Evolutionary conservation across 1,140 invertebrate genomes (phyloP), one percentile per base, ranked within the genome.

Genomic region (Saccostrea echinata): DNA sequence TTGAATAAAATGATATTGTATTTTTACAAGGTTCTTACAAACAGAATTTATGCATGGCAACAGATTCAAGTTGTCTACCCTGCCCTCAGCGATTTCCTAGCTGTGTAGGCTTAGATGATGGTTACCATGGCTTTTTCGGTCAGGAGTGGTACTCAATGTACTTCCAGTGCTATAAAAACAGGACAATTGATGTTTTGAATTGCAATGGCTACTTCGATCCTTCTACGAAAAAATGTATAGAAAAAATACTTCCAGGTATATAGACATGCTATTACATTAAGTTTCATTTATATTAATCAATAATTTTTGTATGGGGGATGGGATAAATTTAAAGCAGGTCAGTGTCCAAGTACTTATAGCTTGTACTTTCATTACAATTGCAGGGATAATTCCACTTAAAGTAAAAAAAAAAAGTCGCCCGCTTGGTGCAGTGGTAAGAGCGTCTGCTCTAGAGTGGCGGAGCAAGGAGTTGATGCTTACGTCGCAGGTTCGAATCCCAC

Each of bases 81-180:
- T 91, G 90, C 52, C 51, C 86, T 27, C 82, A 87, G 4, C 83
- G 89, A 51, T 51, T 89, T 8, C 90, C 91, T 3, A 91, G 90
- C 86, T 91, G 90, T 86, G 80, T 90, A 13, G 90, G 87, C 21
- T 76, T 91, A 35, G 84, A 88, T 11, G 86, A 92, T 84, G 91
- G 90, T 30, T 51, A 87, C 84, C 86, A 92, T 35, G 87, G 89
- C 11, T 81, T 90, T 12, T 53, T 35, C 13, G 86, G 87, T 16
- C 64, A 76, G 1, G 82, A 76, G 21, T 92, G 88, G 89, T 82
- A 87, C 24, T 52, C 85, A 13, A 64, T 84, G n/a, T 91, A 91
- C 57, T 51, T 90, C 18, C 82, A 88, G 64, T 91, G 91, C 82
- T 82, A 84, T 57, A 88, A 84, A 68, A 87, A 90, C 71, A 84